A percentile compares a stretch with the other conserved stretches of the same genome.
Conservation (phyloP, 2,113 vertebrate species). For the Menura novaehollandiae region DNA sequence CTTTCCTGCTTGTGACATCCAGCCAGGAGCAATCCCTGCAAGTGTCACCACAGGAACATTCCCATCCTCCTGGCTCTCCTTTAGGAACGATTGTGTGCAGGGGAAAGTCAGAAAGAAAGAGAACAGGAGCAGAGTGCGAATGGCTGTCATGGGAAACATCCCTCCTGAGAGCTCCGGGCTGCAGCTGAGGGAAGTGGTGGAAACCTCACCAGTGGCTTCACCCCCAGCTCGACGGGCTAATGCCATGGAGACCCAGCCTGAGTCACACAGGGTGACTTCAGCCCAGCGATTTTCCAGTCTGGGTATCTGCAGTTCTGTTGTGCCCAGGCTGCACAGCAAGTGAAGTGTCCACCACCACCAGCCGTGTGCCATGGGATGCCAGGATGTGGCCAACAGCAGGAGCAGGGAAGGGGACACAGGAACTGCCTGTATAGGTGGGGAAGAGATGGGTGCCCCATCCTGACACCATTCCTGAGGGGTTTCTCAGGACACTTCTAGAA, state of each 20-base stretch:
- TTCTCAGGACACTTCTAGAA: neutral
- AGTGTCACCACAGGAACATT: conserved; percentile 21
- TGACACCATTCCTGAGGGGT: neutral
- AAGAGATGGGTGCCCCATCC: neutral
- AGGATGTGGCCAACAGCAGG: neutral
- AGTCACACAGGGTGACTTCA: neutral
- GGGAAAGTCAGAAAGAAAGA: conserved; percentile 38
- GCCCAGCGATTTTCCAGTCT: conserved; percentile 18
- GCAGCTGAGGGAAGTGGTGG: neutral
- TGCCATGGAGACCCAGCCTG: neutral
- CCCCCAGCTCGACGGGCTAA: neutral
- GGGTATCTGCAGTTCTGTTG: neutral
- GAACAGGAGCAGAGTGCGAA: neutral
- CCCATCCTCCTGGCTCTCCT: conserved; percentile 20
- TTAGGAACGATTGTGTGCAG: neutral
- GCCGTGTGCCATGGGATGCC: neutral
- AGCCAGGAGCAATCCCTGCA: neutral
- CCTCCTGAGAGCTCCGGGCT: neutral
- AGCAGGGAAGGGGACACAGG: neutral
- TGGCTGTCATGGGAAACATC: conserved; percentile 31
- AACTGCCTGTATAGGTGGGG: neutral
- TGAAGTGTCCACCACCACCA: rapidly evolving
- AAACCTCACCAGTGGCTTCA: neutral
- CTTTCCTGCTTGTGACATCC: neutral
- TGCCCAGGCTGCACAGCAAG: neutral